These are phyloP conservation scores for Conops quadrifasciatus DNA, from an alignment of 2,888 invertebrate species.

Conservation along the genomic window DNA sequence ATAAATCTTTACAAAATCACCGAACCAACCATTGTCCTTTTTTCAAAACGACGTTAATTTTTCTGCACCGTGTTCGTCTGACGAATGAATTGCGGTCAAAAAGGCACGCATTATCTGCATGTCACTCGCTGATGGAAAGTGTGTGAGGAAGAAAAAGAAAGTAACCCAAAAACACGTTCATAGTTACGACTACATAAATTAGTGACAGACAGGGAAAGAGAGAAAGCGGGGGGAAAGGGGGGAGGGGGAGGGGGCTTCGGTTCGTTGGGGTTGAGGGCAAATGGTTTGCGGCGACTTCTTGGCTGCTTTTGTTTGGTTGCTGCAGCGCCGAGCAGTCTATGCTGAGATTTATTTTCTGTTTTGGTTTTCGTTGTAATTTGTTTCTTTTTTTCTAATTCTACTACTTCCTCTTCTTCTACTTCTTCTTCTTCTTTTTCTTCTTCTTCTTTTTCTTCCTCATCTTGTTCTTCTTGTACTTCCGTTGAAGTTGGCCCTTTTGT, in stretches of 20 bases:
- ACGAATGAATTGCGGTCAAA: constrained; percentile 10
- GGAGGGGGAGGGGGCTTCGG: too few species aligned
- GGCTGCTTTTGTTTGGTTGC: too few species aligned
- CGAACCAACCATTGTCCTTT: not conserved
- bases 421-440: not conserved
- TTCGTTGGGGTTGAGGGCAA: too few species aligned
- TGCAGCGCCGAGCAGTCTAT: not conserved
- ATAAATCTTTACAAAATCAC: not conserved
- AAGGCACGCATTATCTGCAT: not conserved
- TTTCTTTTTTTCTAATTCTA: not conserved
- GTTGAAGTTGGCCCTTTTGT: constrained; percentile 26
- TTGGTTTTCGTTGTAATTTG: not conserved
- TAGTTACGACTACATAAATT: not conserved
- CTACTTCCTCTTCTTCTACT: not conserved
- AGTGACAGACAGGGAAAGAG: not conserved
- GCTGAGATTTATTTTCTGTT: not conserved
- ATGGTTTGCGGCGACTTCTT: too few species aligned
- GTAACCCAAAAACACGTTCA: not conserved
- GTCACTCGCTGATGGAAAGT: not conserved
- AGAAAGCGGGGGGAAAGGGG: too few species aligned
- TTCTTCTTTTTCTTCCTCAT: not conserved
- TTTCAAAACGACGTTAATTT: not conserved
- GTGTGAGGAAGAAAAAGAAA: not conserved
- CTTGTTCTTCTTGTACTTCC: not conserved
- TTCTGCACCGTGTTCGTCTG: not conserved